Evolutionary conservation across 2,797 vertebrate genomes (phyloP), one percentile per base, ranked within the genome.

Genomic region (Etheostoma nigrum): DNA sequence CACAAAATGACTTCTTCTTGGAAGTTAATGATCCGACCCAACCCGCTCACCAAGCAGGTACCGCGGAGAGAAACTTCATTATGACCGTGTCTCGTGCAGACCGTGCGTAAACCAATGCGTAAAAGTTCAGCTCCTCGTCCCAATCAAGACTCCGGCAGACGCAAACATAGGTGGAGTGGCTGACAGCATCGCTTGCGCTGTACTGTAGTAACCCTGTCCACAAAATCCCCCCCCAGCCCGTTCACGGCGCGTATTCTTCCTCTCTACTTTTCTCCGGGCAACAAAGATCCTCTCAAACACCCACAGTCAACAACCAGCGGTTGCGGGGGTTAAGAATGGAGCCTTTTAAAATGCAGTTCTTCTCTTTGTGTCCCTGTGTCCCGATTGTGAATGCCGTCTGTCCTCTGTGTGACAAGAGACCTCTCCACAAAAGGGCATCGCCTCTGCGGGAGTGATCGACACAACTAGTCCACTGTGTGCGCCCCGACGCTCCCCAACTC

Each of bases 401-500:
- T 94, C 90, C 89, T 89, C 90, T 91, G 78, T 83, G 76, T 87
- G 84, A 86, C 83, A 86, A 86, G 90, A 92, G 92, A 92, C 86
- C 90, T 81, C 89, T 88, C 90, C 84, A 91, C 92, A 92, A 94
- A 95, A 94, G 95, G 92, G 91, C 92, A 94, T 95, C 93, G 93
- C 91, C 93, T 93, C 90, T 86, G 92, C 90, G 81, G 84, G 91
- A 91, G 86, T 73, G 85, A 82, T 82, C 88, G 72, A 71, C 86
- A 93, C 93, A 93, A 92, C 76, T 52, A 82, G 66, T 78, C 86
- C 91, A 91, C 85, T 94, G 91, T 93, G 90, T 58, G 91, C 85
- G 81, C 80, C 83, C 82, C 78, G 88, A 52, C 76, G 63, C 80
- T 40, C 79, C 75, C 80, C 81, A 55, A 68, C 79, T 72, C 75